Percentiles rank a stretch among this genome's conserved stretches.
These are phyloP conservation scores for Hycleus cichorii DNA, from an alignment of 1,140 invertebrate species.

Conservation along the genomic window DNA sequence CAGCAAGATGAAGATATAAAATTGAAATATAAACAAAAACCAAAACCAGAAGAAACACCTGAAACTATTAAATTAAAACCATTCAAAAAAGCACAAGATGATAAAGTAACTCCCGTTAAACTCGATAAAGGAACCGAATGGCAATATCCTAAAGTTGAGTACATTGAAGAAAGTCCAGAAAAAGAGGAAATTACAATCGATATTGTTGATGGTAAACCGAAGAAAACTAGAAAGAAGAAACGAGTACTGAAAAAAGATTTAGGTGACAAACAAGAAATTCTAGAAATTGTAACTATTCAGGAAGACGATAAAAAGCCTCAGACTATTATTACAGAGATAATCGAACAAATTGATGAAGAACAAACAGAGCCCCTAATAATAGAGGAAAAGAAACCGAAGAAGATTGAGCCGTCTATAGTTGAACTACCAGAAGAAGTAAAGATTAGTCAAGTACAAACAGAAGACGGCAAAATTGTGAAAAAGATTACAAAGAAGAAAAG, in stretches of 20 bases:
- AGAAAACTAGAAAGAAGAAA: conserved; percentile 36
- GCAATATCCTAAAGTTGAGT: conserved; percentile 34
- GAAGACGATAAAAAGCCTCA: conserved; percentile 42
- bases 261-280: conserved; percentile 41
- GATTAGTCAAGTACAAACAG: not conserved
- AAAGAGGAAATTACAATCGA: conserved; percentile 35
- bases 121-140: too few relatives aligned
- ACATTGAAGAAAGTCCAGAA: conserved; percentile 35
- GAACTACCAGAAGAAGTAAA: conserved; percentile 37
- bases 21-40: conserved; percentile 22
- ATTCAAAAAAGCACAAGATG: conserved; percentile 34
- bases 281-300: conserved; percentile 44
- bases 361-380: conserved; percentile 28
- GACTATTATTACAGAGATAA: conserved; percentile 15
- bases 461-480: conserved; percentile 11
- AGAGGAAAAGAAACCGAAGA: conserved; percentile 17
- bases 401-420: conserved; percentile 28
- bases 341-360: conserved; percentile 28
- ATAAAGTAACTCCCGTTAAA: not conserved
- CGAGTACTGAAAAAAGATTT: conserved; percentile 37
- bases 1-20: conserved; percentile 27
- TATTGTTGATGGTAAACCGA: conserved; percentile 35
- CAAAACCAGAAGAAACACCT: conserved; percentile 16
- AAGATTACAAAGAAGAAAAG: conserved; percentile 15
- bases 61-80: conserved; percentile 27